Evolutionary conservation across 2,797 vertebrate species (phyloP).

Genomic region (Spheniscus humboldti): DNA sequence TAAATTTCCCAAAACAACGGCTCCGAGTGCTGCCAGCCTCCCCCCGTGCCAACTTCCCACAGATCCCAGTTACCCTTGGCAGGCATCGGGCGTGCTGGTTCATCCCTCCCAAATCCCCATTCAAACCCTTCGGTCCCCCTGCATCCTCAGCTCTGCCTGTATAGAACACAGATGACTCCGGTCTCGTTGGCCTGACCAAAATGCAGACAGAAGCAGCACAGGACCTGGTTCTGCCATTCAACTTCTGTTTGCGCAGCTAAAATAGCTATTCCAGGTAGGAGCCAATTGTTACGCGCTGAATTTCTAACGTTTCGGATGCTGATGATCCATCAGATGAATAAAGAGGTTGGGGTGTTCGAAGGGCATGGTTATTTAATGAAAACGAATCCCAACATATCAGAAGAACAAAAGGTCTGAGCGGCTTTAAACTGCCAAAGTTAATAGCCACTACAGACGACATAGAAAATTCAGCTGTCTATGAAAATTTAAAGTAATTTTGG

Average conservation of each 20-base stretch:
- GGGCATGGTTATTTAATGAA: background rate
- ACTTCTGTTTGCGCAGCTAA: background rate
- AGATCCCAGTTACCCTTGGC: background rate
- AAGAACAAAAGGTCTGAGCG: background rate
- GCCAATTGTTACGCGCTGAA: fast-evolving
- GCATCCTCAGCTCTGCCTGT: background rate
- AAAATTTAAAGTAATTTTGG: background rate
- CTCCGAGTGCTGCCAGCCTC: fast-evolving
- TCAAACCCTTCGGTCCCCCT: background rate
- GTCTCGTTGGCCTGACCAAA: background rate
- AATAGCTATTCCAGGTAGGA: background rate
- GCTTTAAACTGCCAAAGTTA: background rate
- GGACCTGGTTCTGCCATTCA: background rate
- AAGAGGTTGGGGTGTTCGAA: background rate
- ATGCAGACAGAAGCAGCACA: background rate
- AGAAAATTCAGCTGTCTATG: background rate
- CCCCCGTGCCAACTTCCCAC: background rate
- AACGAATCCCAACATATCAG: background rate
- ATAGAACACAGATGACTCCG: no score
- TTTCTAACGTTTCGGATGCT: fast-evolving
- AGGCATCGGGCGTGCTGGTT: fast-evolving
- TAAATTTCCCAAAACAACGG: fast-evolving
- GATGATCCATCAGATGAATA: background rate
- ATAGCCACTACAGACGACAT: fast-evolving
- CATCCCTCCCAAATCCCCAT: no score